Percentiles rank a stretch among this genome's conserved stretches.
phyloP scores from a whole-genome alignment of 2,888 invertebrate species.

The Drosophila longiperda region DNA sequence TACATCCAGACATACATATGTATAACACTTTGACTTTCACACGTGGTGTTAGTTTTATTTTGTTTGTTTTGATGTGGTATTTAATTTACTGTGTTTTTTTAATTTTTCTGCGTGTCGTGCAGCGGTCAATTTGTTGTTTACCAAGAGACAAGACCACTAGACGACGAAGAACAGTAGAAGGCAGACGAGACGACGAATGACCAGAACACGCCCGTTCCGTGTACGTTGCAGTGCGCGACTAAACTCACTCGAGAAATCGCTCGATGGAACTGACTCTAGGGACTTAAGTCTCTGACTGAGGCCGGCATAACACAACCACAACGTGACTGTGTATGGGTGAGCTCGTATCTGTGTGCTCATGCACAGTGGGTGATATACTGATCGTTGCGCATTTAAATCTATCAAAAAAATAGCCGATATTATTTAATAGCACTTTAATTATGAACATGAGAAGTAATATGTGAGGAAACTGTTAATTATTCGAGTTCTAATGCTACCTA shows the following conservation, averaged over 20 bases:
- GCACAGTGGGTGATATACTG: constrained; percentile 29
- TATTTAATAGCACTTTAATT: too few species aligned
- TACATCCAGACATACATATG: background rate
- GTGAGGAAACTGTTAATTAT: background rate
- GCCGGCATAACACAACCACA: constrained; percentile 43
- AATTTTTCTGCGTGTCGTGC: constrained; percentile 28
- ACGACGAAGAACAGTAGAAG: constrained; percentile 30
- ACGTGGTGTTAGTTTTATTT: constrained; percentile 26
- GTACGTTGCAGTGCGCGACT: constrained; percentile 60
- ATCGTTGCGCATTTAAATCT: background rate
- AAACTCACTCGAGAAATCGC: constrained; percentile 58
- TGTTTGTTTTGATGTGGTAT: constrained; percentile 13
- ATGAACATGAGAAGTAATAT: background rate
- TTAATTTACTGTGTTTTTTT: constrained; percentile 56
- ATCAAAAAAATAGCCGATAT: background rate
- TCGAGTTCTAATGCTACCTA: background rate
- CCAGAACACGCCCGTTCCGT: constrained; percentile 51
- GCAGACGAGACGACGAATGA: constrained; percentile 15
- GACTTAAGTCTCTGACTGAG: constrained; percentile 37
- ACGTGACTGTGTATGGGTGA: constrained; percentile 17
- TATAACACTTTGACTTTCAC: constrained; percentile 13
- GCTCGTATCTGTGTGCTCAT: background rate
- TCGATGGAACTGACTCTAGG: constrained; percentile 48
- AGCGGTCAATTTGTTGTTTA: constrained; percentile 28
- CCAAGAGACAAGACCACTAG: constrained; percentile 30